Percentiles rank a stretch among this genome's conserved stretches.
Evolutionary conservation across 2,888 invertebrate species (phyloP).

Genomic region (Heliconius ismenius): DNA sequence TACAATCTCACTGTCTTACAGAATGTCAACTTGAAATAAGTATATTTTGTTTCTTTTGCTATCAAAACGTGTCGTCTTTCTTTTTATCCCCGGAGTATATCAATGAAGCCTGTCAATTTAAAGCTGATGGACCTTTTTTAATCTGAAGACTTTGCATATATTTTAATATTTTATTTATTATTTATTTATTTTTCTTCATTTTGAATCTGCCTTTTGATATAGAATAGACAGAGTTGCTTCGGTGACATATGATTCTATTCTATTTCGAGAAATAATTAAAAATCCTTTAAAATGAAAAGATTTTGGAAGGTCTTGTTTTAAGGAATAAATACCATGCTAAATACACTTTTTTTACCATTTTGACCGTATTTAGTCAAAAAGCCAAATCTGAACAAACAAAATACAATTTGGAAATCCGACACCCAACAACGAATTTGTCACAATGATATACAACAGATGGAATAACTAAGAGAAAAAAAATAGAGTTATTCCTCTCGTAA

Average conservation of each 20-base stretch:
- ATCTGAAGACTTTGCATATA: neutral
- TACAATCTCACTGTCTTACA: neutral
- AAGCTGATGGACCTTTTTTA: conserved; percentile 1
- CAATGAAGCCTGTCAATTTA: conserved; percentile 5
- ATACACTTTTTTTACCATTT: no score
- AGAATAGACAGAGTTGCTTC: neutral
- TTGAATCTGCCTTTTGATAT: neutral
- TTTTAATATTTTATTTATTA: neutral
- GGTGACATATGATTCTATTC: neutral
- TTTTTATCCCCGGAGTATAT: neutral
- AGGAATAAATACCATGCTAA: no score
- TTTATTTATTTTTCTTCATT: neutral
- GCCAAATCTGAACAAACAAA: neutral
- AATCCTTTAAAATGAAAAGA: no score
- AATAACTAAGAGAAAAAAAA: neutral
- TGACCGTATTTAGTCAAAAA: neutral
- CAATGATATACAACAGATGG: neutral
- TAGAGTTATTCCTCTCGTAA: neutral
- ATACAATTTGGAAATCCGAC: neutral
- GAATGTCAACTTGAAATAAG: neutral
- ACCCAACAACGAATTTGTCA: neutral
- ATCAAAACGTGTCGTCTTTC: neutral
- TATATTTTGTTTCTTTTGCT: neutral
- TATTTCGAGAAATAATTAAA: no score
- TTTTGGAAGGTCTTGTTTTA: no score